Percentiles rank a stretch among this genome's conserved stretches.
Evolutionary conservation across 1,140 invertebrate genomes (phyloP).

Genomic region (Dolichoris vasculosae): DNA sequence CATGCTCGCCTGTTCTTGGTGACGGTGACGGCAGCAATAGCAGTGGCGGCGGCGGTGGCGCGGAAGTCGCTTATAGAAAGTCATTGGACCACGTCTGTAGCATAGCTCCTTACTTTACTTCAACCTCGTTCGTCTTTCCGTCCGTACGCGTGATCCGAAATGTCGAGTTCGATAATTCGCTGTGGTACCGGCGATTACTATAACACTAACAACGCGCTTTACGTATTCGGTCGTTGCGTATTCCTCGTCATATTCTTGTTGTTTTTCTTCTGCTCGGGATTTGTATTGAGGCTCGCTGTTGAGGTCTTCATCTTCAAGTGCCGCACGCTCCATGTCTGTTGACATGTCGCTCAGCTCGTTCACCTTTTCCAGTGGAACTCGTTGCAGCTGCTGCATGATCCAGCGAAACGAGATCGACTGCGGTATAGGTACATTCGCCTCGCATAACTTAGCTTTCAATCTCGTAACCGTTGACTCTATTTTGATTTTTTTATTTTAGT

Average conservation of each 20-base stretch:
- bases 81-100: slow-evolving; percentile 42
- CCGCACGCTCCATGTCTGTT: slow-evolving; percentile 42
- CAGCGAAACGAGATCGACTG: neutral
- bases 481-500: neutral
- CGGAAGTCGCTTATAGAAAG: slow-evolving; percentile 68
- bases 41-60: slow-evolving; percentile 14
- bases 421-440: neutral
- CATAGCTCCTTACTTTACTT: slow-evolving; percentile 12
- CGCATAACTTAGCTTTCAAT: too few species aligned
- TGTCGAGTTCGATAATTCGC: slow-evolving; percentile 8
- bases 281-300: slow-evolving; percentile 44
- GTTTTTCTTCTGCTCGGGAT: slow-evolving; percentile 51
- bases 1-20: neutral
- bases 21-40: neutral
- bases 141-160: neutral
- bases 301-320: slow-evolving; percentile 52
- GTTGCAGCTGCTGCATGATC: neutral
- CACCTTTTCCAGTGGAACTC: neutral
- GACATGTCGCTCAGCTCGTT: neutral
- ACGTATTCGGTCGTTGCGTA: slow-evolving; percentile 19
- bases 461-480: too few species aligned
- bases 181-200: neutral
- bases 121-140: slow-evolving; percentile 1
- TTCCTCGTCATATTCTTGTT: slow-evolving; percentile 41
- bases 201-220: slow-evolving; percentile 26